phyloP scores from a whole-genome alignment of 37 sponge, comb jelly and placozoan genomes.

The Spongilla lacustris region DNA sequence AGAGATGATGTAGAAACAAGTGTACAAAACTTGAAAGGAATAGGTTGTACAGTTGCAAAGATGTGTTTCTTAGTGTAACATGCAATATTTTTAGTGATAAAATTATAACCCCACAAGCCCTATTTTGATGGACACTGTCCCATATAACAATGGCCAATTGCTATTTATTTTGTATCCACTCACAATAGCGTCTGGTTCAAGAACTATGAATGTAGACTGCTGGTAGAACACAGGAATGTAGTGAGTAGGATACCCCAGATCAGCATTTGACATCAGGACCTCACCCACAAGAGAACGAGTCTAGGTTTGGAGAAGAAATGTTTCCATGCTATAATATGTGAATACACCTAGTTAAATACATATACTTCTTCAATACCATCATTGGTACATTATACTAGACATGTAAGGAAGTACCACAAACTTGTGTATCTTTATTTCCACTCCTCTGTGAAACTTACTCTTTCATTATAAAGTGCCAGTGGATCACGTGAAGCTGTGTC shows the following conservation, averaged over 20 bases:
- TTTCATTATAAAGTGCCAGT: conserved; percentile 19
- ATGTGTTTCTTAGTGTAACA: no score
- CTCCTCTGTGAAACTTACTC: background rate
- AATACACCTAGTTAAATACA: no score
- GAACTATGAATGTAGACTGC: background rate
- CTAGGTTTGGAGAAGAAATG: conserved; percentile 3
- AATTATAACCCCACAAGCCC: no score
- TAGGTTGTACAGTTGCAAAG: no score
- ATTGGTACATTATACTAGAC: background rate
- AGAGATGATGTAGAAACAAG: no score
- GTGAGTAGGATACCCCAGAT: conserved; percentile 3
- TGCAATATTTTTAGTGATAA: no score
- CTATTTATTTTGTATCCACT: background rate
- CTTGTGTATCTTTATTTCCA: no score
- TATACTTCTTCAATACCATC: no score
- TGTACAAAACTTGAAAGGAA: no score
- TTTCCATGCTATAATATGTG: background rate
- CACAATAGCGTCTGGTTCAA: background rate
- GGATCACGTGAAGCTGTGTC: background rate
- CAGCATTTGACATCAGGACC: background rate
- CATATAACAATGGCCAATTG: no score
- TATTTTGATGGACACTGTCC: no score
- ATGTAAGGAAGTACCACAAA: no score
- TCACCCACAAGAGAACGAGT: conserved; percentile 9
- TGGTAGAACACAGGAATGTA: conserved; percentile 67